Base-by-base conservation (phyloP, 2,797 vertebrate genomes). In the Hapalemur alaotrensis region DNA sequence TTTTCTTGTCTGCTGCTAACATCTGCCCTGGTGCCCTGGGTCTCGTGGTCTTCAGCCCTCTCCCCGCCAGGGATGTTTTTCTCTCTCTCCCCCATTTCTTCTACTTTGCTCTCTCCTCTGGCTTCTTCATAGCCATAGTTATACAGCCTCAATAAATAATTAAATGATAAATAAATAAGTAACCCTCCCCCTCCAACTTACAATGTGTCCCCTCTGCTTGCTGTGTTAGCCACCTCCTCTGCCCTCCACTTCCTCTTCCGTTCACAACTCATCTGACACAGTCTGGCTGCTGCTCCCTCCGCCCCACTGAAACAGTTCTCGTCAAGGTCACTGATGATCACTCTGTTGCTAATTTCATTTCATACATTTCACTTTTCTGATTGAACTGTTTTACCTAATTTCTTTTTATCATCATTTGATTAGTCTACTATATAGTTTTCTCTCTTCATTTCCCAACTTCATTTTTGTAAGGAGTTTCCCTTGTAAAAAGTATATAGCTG, bases 1-100 rank as follows among this genome's bases (percentile, higher is more conserved):
- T 96, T 95, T 91, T 78, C 93, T 97, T 88, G 69, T 95, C 93
- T 95, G 28, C 79, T 57, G n/a, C 82, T 95, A 25, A 84, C 61
- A 35, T 79, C 54, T 88, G 50, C 48, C 18, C 4, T 61, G 48
- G 75, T 23, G 50, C 41, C 43, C 57, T 92, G 84, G 89, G 17
- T 79, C 70, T 94, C 72, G n/a, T 10, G 3, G 0, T 75, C 57
- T 52, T 70, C 72, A 28, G 35, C n/a, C 30, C 92, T 52, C 76
- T 70, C 12, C 22, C 12, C 12, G 35, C 54, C 50, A 41, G 28
- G 32, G n/a, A 17, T 54, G 15, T 17, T 50, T 80, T 18, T 22
- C 59, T 14, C 13, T 12, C 43, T 35, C 5, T 41, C 61, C 41
- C 13, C 23, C 20, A 2, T 46, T 89, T 84, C 54, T 73, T 72